Base-by-base conservation (phyloP, 2,797 vertebrate species). In the Heteromormyrus szaboi region DNA sequence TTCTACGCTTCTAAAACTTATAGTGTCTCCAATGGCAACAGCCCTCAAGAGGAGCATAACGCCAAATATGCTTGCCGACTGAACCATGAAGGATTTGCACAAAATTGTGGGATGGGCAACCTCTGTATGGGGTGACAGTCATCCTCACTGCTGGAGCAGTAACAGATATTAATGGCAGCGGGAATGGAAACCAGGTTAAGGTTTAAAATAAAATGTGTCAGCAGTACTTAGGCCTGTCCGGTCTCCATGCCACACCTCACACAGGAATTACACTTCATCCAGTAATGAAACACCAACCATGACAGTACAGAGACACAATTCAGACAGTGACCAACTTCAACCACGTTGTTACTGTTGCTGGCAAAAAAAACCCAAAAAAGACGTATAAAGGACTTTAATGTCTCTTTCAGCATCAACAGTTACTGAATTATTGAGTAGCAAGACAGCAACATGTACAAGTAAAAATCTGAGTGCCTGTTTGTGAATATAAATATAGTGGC, bases 401-500 rank as follows among this genome's bases (percentile, higher is more conserved):
- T 91, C 92, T 92, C 93, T 89, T 93, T 91, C 92, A 90, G 92
- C 90, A 89, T 92, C 91, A 92, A 91, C 89, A 90, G 89, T 4
- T 44, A 25, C 88, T 95, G 92, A 94, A 96, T 95, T 94, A 96
- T 95, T 96, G 89, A 95, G 89, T 79, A 37, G 91, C 93, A 94
- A 93, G 93, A 93, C 93, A 94, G 94, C 91, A 89, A 91, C 94
- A 95, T 94, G 91, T 93, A 95, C 94, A 94, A 96, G 93, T 95
- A 92, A 96, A 85, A 94, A 90, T 89, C 90, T 44, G 62, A 89
- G 88, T 91, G 93, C 92, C 84, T 94, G 93, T 93, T 95, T 93
- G 94, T 96, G 95, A 95, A 95, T 94, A 95, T 93, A 95, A 95
- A 95, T 95, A 93, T 95, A 93, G 94, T 92, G 33, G 41, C 92